These are phyloP conservation scores for Calliscelio sp. DNA, from an alignment of 2,888 invertebrate genomes.

Conservation along the genomic window DNA sequence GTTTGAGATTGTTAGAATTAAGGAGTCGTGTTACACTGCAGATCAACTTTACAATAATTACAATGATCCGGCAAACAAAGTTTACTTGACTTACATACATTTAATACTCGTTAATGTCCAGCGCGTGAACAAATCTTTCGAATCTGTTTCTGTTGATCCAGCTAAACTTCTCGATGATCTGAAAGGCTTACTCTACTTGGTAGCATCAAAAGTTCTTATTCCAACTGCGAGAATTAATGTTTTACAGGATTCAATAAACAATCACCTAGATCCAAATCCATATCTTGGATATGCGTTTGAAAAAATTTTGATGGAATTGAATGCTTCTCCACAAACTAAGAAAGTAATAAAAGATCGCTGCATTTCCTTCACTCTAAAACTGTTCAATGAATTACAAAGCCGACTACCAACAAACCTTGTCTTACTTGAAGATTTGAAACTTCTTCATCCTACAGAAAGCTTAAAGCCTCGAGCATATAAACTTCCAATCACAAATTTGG, in stretches of 20 bases:
- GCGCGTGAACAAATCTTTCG: conserved; percentile 60
- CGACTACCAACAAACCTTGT: conserved; percentile 14
- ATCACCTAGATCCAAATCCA: conserved; percentile 23
- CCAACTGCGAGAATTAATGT: conserved; percentile 22
- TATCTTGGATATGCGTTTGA: conserved; percentile 27
- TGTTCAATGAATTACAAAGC: conserved; percentile 18
- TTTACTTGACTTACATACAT: conserved; percentile 70
- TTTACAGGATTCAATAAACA: not conserved
- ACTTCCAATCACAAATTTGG: conserved; percentile 21
- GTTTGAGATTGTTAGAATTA: conserved; percentile 66
- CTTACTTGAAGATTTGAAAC: conserved; percentile 18
- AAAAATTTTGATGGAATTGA: not conserved
- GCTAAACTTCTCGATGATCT: conserved; percentile 50
- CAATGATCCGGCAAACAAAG: conserved; percentile 75
- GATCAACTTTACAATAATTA: conserved; percentile 77
- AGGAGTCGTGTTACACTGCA: conserved; percentile 79
- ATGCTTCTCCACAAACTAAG: not conserved
- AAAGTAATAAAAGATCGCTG: conserved; percentile 1
- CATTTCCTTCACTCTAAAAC: no score
- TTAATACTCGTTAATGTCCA: conserved; percentile 73
- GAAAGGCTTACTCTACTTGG: conserved; percentile 7
- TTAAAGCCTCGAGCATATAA: conserved; percentile 23
- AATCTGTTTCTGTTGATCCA: conserved; percentile 51
- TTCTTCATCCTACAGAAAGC: conserved; percentile 5
- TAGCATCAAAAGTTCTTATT: conserved; percentile 24